Evolutionary conservation across 2,113 vertebrate genomes (phyloP).

Genomic region (Mormyrus iriodes): DNA sequence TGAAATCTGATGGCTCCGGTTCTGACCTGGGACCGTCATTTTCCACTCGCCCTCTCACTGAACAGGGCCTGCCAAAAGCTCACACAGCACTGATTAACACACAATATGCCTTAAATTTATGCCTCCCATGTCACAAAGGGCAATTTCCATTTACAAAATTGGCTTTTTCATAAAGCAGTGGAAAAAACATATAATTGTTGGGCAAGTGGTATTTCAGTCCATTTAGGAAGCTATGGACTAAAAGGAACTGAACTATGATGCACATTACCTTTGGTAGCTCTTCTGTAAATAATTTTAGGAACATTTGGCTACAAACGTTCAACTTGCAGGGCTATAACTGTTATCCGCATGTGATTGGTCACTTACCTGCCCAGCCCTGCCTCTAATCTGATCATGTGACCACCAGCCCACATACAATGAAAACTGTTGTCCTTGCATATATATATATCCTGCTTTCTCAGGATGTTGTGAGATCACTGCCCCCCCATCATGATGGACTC

Average conservation of each 20-base stretch:
- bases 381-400: neutral
- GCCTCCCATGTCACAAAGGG: constrained; percentile 35
- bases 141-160: constrained; percentile 49
- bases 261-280: constrained; percentile 40
- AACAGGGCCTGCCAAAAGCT: constrained; percentile 15
- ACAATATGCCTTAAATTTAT: constrained; percentile 37
- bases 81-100: constrained; percentile 23
- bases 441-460: neutral
- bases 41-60: constrained; percentile 18
- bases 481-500: neutral
- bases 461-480: neutral
- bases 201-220: constrained; percentile 41
- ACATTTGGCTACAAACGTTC: neutral
- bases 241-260: constrained; percentile 39
- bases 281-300: neutral
- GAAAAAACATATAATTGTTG: constrained; percentile 30
- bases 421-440: neutral
- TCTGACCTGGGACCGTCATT: constrained; percentile 25
- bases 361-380: neutral
- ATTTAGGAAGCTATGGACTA: constrained; percentile 52
- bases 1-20: constrained; percentile 23
- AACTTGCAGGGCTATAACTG: neutral
- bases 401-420: neutral
- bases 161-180: constrained; percentile 37
- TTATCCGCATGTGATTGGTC: neutral